Percentiles rank a stretch among this genome's conserved stretches.
Evolutionary conservation across 2,113 vertebrate genomes (phyloP).

Genomic region (Ammodytes dubius): DNA sequence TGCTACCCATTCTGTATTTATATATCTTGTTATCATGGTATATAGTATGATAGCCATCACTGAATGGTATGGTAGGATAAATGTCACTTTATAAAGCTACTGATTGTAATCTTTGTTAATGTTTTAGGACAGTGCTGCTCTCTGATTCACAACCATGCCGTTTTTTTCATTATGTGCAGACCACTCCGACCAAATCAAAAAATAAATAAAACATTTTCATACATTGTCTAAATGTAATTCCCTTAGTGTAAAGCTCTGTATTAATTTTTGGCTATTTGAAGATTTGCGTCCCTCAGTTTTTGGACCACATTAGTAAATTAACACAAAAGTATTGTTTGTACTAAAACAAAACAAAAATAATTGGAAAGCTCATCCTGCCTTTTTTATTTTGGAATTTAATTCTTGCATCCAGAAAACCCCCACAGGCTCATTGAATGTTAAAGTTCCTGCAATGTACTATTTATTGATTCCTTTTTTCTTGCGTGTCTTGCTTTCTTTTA

Average conservation of each 20-base stretch:
- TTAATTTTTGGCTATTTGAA: background rate
- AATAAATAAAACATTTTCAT: background rate
- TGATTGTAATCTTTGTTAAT: conserved; percentile 79
- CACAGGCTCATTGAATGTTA: conserved; percentile 72
- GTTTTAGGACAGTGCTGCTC: conserved; percentile 53
- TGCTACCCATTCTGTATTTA: conserved; percentile 46
- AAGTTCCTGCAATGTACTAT: conserved; percentile 73
- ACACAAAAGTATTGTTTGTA: background rate
- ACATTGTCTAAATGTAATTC: conserved; percentile 30
- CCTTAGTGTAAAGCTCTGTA: conserved; percentile 5
- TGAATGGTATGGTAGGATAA: conserved; percentile 52
- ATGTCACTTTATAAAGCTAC: conserved; percentile 83
- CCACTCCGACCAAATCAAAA: conserved; percentile 66
- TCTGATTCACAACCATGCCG: conserved; percentile 49
- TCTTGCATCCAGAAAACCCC: conserved; percentile 27
- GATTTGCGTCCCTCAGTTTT: background rate
- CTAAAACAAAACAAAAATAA: background rate
- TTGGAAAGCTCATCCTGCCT: background rate
- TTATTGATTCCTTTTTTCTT: conserved; percentile 62
- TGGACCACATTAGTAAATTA: conserved; percentile 10
- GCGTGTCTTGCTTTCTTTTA: conserved; percentile 44
- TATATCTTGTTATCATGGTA: conserved; percentile 34
- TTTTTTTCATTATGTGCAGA: conserved; percentile 32
- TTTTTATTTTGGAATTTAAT: background rate
- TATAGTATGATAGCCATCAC: conserved; percentile 64